Evolutionary conservation across 1,140 invertebrate species (phyloP), one percentile per base, ranked within the genome.

Genomic region (Pemphigus obesinymphae): DNA sequence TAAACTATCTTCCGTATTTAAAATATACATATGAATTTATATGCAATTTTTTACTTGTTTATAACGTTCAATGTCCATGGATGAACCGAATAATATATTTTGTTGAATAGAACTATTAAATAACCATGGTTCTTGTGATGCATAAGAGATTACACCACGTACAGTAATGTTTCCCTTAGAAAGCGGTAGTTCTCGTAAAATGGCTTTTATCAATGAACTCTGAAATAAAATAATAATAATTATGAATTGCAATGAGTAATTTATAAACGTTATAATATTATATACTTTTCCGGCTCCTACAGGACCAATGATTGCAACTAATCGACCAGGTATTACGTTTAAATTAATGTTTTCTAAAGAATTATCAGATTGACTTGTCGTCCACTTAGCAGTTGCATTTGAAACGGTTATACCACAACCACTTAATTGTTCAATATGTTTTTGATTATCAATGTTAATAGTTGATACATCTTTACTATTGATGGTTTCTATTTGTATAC

Each of bases 61-160:
- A 87, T 96, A 96, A 23, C 92, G 90, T 50, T 90, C 88, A 82
- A 90, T 89, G 85, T 95, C 90, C 89, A 93, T 93, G 37, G 89
- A 86, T 81, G 91, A 88, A 0, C 96, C 96, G 87, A 98, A 97
- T 0, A 97, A 85, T 68, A 99, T 96, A 87, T 98, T 99, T 85
- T 97, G 93, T 48, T 92, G 88, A 6, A 95, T 90, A 61, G 91
- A 90, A 17, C 92, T 92, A 82, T 90, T 87, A 85, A 95, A 95
- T 0, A 97, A 89, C 96, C 96, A 99, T 0, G 96, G 92, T 84
- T 97, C 94, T 87, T 98, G 96, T 23, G 94, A 93, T 15, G 94
- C 92, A 87, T 97, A 98, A 0, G 94, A 93, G 4, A 97, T 87
- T 50, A 88, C 91, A 15, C 96, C 96, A 55, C 90, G 89, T 0